Evolutionary conservation across 2,888 invertebrate species (phyloP).

Genomic region (Cabera pusaria): DNA sequence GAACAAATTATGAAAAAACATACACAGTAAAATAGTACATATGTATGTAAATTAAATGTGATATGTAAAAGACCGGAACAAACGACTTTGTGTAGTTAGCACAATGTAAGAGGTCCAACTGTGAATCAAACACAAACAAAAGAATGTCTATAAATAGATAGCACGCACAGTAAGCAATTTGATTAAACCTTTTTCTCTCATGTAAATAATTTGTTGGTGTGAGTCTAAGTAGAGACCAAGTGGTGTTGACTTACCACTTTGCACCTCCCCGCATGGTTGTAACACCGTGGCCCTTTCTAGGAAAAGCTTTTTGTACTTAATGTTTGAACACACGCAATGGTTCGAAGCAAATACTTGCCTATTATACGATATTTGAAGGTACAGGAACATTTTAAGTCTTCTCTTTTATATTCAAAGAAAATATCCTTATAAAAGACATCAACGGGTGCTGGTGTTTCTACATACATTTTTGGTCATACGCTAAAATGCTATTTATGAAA

Average conservation of each 20-base stretch:
- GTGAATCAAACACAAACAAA: constrained; percentile 41
- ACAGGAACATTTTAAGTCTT: neutral
- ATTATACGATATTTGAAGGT: constrained; percentile 24
- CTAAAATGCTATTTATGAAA: too few relatives aligned
- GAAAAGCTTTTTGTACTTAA: constrained; percentile 54
- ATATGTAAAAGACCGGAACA: too few relatives aligned
- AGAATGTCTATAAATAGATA: constrained; percentile 43
- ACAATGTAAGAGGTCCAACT: constrained; percentile 22
- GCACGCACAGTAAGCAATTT: constrained; percentile 52
- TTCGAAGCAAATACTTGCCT: constrained; percentile 36
- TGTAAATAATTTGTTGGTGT: constrained; percentile 58
- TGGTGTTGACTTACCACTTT: constrained; percentile 71
- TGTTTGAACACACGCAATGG: constrained; percentile 47
- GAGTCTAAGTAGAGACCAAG: constrained; percentile 55
- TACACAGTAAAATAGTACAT: too few relatives aligned
- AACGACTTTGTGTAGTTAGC: constrained; percentile 21
- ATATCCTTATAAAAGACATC: constrained; percentile 18
- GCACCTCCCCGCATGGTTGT: constrained; percentile 61
- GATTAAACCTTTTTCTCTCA: constrained; percentile 56
- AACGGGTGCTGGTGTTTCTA: constrained; percentile 17
- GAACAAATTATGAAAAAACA: too few relatives aligned
- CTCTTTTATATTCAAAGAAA: neutral
- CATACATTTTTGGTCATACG: too few relatives aligned
- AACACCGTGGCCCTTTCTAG: constrained; percentile 64
- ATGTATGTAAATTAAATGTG: too few relatives aligned